Conservation (phyloP, 2,797 vertebrate species). For the Hirundo rustica region DNA sequence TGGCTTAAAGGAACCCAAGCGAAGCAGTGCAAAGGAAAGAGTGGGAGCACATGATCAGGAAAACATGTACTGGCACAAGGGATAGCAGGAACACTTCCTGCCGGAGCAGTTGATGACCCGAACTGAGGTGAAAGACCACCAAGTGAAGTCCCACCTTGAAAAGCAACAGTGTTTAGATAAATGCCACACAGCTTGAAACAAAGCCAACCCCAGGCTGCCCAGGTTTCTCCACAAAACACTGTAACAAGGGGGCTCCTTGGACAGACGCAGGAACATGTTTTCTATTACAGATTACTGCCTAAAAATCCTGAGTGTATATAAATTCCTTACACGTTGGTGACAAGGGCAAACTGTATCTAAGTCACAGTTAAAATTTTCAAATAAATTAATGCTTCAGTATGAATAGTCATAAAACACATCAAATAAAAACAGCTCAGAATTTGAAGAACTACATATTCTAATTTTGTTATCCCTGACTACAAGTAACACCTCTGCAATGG, state of each 20-base stretch:
- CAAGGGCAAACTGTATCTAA: not conserved
- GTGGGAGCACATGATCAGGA: not conserved
- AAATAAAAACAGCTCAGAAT: not conserved
- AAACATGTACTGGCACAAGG: rapidly evolving
- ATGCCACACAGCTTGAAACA: not conserved
- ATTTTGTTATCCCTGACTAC: not conserved
- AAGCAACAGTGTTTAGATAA: not conserved
- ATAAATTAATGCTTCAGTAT: not conserved
- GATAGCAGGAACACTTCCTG: not conserved
- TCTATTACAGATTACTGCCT: not conserved
- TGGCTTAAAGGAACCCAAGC: not conserved
- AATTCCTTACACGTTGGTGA: not conserved
- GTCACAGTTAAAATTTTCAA: not conserved
- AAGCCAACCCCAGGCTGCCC: not conserved
- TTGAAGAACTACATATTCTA: not conserved
- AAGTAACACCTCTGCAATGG: not conserved
- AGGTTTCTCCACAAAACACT: not conserved
- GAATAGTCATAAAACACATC: not conserved
- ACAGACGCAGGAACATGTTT: not conserved
- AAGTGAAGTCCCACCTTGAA: not conserved
- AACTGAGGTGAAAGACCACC: not conserved
- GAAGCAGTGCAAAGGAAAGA: not conserved
- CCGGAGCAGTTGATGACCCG: not conserved
- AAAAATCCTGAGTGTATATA: not conserved
- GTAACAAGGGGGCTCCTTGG: not conserved